Percentiles rank a stretch among this genome's conserved stretches.
Evolutionary conservation across 2,888 invertebrate species (phyloP).

Genomic region (Chaitophorus viminalis): DNA sequence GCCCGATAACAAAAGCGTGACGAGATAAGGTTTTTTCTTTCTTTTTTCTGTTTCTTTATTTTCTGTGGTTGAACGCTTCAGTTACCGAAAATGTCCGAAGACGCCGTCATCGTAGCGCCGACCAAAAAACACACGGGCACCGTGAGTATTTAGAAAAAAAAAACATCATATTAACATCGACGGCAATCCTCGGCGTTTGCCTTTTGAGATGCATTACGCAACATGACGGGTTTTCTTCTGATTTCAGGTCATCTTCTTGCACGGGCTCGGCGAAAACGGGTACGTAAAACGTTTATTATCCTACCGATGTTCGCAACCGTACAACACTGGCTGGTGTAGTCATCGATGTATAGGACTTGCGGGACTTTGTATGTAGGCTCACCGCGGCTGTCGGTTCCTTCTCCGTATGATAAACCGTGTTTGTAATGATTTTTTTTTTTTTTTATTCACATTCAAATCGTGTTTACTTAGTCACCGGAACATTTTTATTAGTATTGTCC

Average conservation of each 20-base stretch:
- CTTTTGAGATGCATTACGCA: background rate
- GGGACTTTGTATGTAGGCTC: no score
- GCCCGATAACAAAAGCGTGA: background rate
- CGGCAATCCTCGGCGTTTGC: background rate
- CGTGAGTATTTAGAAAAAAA: slow-evolving; percentile 71
- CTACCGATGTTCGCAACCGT: slow-evolving; percentile 32
- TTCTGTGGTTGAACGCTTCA: background rate
- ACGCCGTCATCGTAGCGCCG: slow-evolving; percentile 77
- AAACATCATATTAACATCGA: no score
- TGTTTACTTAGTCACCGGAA: background rate
- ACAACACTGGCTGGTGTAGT: no score
- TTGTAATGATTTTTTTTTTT: no score
- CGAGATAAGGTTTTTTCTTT: background rate
- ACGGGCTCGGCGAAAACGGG: slow-evolving; percentile 96
- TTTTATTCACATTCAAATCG: no score
- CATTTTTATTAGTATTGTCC: slow-evolving; percentile 24
- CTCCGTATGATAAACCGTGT: no score
- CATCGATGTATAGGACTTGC: no score
- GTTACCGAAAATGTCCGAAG: slow-evolving; percentile 13
- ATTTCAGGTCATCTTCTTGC: slow-evolving; percentile 92
- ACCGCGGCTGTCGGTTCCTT: background rate
- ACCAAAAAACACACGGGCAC: slow-evolving; percentile 87
- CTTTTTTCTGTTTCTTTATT: background rate
- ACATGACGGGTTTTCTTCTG: slow-evolving; percentile 45
- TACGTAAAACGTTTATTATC: slow-evolving; percentile 67